Evolutionary conservation across 2,797 vertebrate genomes (phyloP).

Genomic region (Halcyon badia): DNA sequence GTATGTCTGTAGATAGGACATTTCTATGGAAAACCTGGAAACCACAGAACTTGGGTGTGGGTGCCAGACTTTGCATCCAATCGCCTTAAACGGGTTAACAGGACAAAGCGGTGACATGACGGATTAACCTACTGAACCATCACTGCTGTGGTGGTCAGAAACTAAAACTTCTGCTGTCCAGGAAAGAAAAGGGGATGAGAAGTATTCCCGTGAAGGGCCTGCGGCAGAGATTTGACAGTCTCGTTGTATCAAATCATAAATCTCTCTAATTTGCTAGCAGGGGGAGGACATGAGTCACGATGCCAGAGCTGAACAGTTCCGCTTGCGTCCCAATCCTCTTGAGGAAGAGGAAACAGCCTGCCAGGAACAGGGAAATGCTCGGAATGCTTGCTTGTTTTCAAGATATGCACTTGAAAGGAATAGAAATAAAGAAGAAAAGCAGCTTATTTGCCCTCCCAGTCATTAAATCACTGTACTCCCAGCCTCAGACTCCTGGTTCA

Average conservation of each 20-base stretch:
- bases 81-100: not conserved
- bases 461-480: too few species aligned
- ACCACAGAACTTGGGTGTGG: too few species aligned
- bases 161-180: not conserved
- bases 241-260: accelerated
- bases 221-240: not conserved
- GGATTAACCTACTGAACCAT: not conserved
- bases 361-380: not conserved
- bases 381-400: not conserved
- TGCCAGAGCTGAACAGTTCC: not conserved
- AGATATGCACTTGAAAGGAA: not conserved
- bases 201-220: accelerated
- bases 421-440: too few species aligned
- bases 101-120: accelerated
- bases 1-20: too few species aligned
- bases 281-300: not conserved
- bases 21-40: too few species aligned
- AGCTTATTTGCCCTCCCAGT: not conserved
- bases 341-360: not conserved
- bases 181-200: not conserved
- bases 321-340: not conserved
- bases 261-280: accelerated
- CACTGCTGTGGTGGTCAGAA: not conserved
- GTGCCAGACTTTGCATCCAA: not conserved
- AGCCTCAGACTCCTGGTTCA: too few species aligned